Evolutionary conservation across 2,888 invertebrate genomes (phyloP), one percentile per base, ranked within the genome.

Genomic region (Molanna angustata): DNA sequence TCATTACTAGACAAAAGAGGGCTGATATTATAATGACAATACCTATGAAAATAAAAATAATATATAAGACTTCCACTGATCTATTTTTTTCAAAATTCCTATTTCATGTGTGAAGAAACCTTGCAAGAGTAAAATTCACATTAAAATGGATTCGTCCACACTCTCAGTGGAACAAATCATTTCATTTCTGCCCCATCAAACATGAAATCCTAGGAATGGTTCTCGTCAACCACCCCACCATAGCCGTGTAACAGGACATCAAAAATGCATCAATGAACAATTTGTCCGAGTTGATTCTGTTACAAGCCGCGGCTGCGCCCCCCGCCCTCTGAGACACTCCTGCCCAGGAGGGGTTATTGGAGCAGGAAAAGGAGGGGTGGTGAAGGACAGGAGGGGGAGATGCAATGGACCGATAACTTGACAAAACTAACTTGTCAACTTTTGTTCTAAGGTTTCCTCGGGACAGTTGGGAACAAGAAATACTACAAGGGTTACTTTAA

Each of bases 361-460:
- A n/a, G n/a, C n/a, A n/a, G n/a, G n/a, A n/a, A n/a, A n/a, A n/a
- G n/a, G n/a, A n/a, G n/a, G n/a, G n/a, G n/a, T n/a, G n/a, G n/a
- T n/a, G n/a, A n/a, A n/a, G n/a, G n/a, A n/a, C n/a, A 37, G 16
- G 27, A 3, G 22, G 18, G 32, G 32, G 22, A 19, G 32, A 40
- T 16, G 40, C 45, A 52, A 52, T 46, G 52, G 52, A 46, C 52
- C 52, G 18, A 41, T 46, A 52, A 40, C 32, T 52, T 46, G 41
- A 22, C 45, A 40, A 13, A 39, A 20, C 52, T 46, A 17, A 46
- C 51, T 21, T 39, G 19, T 37, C n/a, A 27, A 51, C 44, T 45
- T 51, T 51, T 51, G 51, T 51, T 51, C 51, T 51, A 51, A 7
- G 51, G 51, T 33, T 51, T 51, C 51, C 14, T n/a, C n/a, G n/a